These are phyloP conservation scores for Ectemnius lituratus DNA, from an alignment of 2,888 invertebrate species.

Conservation along the genomic window DNA sequence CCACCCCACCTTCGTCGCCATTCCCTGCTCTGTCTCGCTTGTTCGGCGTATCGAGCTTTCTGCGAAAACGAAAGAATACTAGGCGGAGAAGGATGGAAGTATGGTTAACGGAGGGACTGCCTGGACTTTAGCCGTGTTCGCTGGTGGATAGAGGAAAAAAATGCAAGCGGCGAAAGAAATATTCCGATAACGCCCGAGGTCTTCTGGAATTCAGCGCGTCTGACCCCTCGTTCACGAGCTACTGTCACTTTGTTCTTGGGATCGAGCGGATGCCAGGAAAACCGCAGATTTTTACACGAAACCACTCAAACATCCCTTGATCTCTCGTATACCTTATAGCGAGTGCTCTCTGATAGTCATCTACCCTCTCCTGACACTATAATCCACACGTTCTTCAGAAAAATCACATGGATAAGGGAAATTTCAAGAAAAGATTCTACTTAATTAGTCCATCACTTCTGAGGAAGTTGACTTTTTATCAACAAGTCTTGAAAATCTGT, in stretches of 20 bases:
- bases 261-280: conserved; percentile 47
- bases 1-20: too few relatives aligned
- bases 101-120: not conserved
- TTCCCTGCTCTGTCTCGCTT: too few relatives aligned
- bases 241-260: conserved; percentile 45
- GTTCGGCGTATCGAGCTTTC: conserved; percentile 31
- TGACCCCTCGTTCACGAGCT: conserved; percentile 38
- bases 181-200: conserved; percentile 67
- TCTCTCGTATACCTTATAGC: too few relatives aligned
- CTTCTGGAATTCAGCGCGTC: conserved; percentile 51
- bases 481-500: too few relatives aligned
- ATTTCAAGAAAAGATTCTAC: not conserved
- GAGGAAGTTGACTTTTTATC: not conserved
- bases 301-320: not conserved
- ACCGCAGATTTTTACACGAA: conserved; percentile 33
- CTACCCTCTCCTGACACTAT: too few relatives aligned
- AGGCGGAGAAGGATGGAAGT: not conserved
- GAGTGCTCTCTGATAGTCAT: too few relatives aligned
- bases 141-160: conserved; percentile 30
- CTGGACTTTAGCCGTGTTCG: too few relatives aligned
- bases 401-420: not conserved
- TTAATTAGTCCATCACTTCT: not conserved
- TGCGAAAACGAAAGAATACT: not conserved
- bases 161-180: conserved; percentile 57
- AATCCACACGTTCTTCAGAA: not conserved